Evolutionary conservation across 92 coral and sea anemone genomes (phyloP).

Genomic region (Bergia sp.): DNA sequence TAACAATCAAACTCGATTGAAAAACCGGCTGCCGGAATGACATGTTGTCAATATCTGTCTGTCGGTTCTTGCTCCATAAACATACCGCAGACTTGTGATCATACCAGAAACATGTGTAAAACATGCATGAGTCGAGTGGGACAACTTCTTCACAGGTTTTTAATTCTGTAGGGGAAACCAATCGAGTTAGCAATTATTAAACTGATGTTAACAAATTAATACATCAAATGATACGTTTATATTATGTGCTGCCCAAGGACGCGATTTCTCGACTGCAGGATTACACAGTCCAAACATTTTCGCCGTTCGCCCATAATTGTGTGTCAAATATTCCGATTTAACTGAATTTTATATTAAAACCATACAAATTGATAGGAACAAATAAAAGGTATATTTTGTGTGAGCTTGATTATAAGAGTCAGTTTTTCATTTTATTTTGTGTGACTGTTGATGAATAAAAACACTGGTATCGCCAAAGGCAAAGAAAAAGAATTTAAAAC

Average conservation of each 20-base stretch:
- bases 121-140: neutral
- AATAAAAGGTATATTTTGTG: too few species aligned
- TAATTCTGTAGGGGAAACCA: neutral
- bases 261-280: neutral
- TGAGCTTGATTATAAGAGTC: too few species aligned
- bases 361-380: too few species aligned
- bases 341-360: too few species aligned
- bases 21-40: too few species aligned
- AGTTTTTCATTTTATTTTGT: neutral
- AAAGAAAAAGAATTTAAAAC: too few species aligned
- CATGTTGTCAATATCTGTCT: too few species aligned
- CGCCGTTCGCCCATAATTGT: neutral
- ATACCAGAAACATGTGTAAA: constrained; percentile 23
- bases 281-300: neutral
- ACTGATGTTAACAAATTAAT: constrained; percentile 5
- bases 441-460: neutral
- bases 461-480: too few species aligned
- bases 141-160: neutral
- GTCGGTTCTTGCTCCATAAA: too few species aligned
- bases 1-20: too few species aligned
- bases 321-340: too few species aligned
- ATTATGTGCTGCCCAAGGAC: neutral
- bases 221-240: neutral
- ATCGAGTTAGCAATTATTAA: neutral
- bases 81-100: neutral